Percentiles rank a stretch among this genome's conserved stretches.
Evolutionary conservation across 1,140 invertebrate genomes (phyloP).

Genomic region (Bicyclus anynana): DNA sequence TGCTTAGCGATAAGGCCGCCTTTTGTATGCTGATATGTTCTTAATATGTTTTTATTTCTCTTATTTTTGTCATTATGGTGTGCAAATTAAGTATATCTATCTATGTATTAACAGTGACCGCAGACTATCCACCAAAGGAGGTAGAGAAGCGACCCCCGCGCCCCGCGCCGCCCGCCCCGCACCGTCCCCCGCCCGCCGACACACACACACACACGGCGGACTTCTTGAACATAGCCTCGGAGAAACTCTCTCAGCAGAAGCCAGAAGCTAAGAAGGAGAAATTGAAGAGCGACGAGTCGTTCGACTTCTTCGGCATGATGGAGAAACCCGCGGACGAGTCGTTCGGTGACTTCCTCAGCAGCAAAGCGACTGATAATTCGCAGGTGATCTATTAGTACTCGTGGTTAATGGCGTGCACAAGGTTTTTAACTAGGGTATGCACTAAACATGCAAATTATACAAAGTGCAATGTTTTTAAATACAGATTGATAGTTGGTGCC

Average conservation of each 20-base stretch:
- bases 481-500: no score
- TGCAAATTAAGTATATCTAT: background rate
- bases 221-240: slow-evolving; percentile 45
- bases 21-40: no score
- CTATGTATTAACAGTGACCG: slow-evolving; percentile 42
- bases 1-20: no score
- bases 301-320: slow-evolving; percentile 73
- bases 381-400: no score
- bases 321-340: slow-evolving; percentile 60
- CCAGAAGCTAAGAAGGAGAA: slow-evolving; percentile 34
- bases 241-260: slow-evolving; percentile 18
- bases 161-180: slow-evolving; percentile 35
- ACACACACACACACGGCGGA: slow-evolving; percentile 38
- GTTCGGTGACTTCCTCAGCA: slow-evolving; percentile 70
- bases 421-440: no score
- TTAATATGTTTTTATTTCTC: no score
- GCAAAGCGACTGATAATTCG: slow-evolving; percentile 36
- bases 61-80: background rate
- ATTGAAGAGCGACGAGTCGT: slow-evolving; percentile 61
- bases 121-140: slow-evolving; percentile 44
- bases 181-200: slow-evolving; percentile 19
- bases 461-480: no score
- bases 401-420: no score
- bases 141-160: slow-evolving; percentile 44
- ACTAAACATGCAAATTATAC: no score